Percentiles rank a stretch among this genome's conserved stretches.
phyloP scores from a whole-genome alignment of 2,888 invertebrate species.

The Dasypolia templi region DNA sequence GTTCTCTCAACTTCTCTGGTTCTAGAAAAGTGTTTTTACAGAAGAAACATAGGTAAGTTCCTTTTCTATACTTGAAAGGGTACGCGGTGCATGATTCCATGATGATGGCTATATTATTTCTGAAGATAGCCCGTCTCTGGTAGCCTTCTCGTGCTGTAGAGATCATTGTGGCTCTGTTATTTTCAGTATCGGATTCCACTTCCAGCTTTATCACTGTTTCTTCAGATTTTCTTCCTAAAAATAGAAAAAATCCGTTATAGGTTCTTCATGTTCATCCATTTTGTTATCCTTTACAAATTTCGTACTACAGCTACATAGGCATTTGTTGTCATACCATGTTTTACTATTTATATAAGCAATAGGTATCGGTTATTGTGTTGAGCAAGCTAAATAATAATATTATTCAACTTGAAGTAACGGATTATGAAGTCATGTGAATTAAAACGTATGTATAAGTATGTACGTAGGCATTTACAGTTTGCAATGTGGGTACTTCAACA shows the following conservation, averaged over 20 bases:
- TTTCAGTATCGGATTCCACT: conserved; percentile 75
- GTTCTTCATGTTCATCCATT: conserved; percentile 69
- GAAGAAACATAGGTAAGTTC: conserved; percentile 85
- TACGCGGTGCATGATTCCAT: conserved; percentile 84
- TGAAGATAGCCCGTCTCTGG: conserved; percentile 81
- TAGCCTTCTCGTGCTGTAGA: conserved; percentile 67
- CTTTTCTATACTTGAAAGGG: conserved; percentile 87
- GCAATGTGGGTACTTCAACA: background rate
- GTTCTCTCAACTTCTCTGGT: conserved; percentile 84
- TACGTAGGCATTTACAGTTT: background rate
- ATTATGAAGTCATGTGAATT: background rate
- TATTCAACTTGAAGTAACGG: background rate
- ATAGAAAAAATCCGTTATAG: conserved; percentile 88
- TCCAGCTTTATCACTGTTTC: conserved; percentile 78
- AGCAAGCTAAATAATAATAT: background rate
- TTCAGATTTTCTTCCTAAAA: conserved; percentile 86
- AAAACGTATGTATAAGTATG: background rate
- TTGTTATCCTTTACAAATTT: conserved; percentile 53
- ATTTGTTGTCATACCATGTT: conserved; percentile 1
- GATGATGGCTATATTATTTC: conserved; percentile 83
- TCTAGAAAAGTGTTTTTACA: conserved; percentile 84
- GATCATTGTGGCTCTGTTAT: conserved; percentile 55
- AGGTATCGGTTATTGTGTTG: background rate
- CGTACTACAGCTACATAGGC: conserved; percentile 33
- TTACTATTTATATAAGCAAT: background rate